Conservation (phyloP, 2,888 invertebrate genomes). For the Mimachlamys varia region DNA sequence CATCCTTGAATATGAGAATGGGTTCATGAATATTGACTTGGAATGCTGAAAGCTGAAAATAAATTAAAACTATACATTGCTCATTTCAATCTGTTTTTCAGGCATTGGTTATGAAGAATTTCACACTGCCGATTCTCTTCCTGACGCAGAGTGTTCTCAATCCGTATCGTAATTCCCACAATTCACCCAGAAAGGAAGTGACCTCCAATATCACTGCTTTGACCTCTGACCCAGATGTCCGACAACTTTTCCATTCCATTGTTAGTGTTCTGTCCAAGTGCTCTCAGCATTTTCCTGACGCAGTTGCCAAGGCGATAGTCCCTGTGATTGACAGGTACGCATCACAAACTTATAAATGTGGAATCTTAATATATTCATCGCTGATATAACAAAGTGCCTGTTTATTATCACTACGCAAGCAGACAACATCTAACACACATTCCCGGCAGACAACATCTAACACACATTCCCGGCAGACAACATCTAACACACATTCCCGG, state of each 20-base stretch:
- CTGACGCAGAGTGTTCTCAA: slow-evolving; percentile 66
- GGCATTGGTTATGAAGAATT: slow-evolving; percentile 79
- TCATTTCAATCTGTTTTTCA: slow-evolving; percentile 56
- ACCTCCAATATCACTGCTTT: neutral
- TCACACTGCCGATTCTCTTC: slow-evolving; percentile 76
- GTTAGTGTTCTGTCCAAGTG: slow-evolving; percentile 65
- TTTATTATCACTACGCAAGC: no score
- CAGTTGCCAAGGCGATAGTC: slow-evolving; percentile 73
- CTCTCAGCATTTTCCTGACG: slow-evolving; percentile 68
- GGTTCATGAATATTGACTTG: no score
- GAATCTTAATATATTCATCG: no score
- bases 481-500: no score
- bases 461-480: no score
- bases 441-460: no score
- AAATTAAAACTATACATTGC: neutral
- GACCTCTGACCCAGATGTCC: slow-evolving; percentile 47
- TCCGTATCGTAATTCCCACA: neutral
- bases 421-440: no score
- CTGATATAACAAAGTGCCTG: no score
- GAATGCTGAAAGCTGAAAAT: no score
- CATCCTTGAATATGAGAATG: no score
- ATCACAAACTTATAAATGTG: neutral
- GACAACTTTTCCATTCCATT: slow-evolving; percentile 57
- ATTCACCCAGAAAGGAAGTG: slow-evolving; percentile 37
- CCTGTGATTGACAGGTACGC: slow-evolving; percentile 77